Conservation (phyloP, 1,140 invertebrate species). For the Brachionus koreanus region DNA sequence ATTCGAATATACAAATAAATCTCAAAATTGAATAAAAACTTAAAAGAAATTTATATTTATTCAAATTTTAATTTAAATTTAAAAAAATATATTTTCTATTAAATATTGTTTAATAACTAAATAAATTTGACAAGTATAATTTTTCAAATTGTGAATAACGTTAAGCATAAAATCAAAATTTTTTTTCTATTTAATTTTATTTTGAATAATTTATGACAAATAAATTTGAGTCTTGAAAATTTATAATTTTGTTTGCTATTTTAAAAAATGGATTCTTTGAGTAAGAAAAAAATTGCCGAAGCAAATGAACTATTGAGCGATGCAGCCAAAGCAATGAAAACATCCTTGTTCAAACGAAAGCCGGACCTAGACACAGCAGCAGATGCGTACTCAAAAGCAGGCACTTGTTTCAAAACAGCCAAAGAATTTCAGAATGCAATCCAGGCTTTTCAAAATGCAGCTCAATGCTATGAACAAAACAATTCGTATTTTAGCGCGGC, state of each 20-base stretch:
- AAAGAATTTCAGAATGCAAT: constrained; percentile 39
- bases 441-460: constrained; percentile 12
- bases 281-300: constrained; percentile 23
- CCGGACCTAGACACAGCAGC: constrained; percentile 24
- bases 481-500: constrained; percentile 16
- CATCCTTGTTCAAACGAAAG: constrained; percentile 38
- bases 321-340: constrained; percentile 24
- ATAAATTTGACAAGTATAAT: too few relatives aligned
- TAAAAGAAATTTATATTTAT: too few relatives aligned
- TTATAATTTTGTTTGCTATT: not conserved
- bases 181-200: not conserved
- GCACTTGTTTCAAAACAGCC: constrained; percentile 28
- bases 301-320: not conserved
- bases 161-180: too few relatives aligned
- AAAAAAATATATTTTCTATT: too few relatives aligned
- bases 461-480: constrained; percentile 13
- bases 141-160: too few relatives aligned
- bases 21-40: too few relatives aligned
- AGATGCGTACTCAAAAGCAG: constrained; percentile 9
- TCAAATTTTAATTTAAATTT: too few relatives aligned
- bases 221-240: not conserved
- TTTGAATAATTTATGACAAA: constrained; percentile 12
- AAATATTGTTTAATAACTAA: too few relatives aligned
- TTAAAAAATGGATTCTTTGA: constrained; percentile 39
- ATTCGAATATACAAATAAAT: too few relatives aligned